Percentiles rank a stretch among this genome's conserved stretches.
phyloP scores from a whole-genome alignment of 1,140 invertebrate species.

The Mesaphorura yosii region DNA sequence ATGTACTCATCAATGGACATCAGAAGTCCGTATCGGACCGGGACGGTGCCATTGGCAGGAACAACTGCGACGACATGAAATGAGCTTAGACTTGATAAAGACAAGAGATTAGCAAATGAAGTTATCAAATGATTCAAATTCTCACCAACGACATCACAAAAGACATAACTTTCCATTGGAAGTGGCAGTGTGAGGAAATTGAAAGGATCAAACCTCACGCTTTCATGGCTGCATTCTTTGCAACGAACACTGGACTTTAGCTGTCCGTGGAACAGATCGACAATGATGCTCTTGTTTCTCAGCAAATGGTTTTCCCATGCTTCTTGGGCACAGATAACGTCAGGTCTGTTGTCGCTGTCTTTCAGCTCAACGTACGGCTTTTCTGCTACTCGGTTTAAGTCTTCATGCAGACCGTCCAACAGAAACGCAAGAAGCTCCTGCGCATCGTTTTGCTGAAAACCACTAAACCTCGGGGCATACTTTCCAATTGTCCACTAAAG shows the following conservation, averaged over 20 bases:
- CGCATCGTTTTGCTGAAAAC: conserved; percentile 79
- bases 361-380: conserved; percentile 61
- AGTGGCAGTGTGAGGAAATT: conserved; percentile 74
- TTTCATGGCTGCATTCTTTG: conserved; percentile 61
- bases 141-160: conserved; percentile 59
- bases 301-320: conserved; percentile 72
- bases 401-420: conserved; percentile 77
- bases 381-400: conserved; percentile 61
- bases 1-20: conserved; percentile 69
- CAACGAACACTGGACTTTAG: conserved; percentile 67
- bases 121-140: too few species aligned
- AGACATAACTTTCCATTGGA: conserved; percentile 63
- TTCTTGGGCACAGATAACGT: conserved; percentile 60
- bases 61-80: conserved; percentile 48
- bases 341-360: conserved; percentile 63
- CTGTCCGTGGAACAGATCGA: conserved; percentile 82
- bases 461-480: conserved; percentile 67
- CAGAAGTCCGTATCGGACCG: conserved; percentile 67
- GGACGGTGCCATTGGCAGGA: conserved; percentile 60
- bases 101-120: too few species aligned
- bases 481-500: conserved; percentile 65
- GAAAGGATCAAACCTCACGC: conserved; percentile 78
- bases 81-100: too few species aligned
- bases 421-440: conserved; percentile 79
- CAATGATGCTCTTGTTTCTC: conserved; percentile 69